phyloP scores from a whole-genome alignment of 1,140 invertebrate genomes.

The Piezodorus guildinii region DNA sequence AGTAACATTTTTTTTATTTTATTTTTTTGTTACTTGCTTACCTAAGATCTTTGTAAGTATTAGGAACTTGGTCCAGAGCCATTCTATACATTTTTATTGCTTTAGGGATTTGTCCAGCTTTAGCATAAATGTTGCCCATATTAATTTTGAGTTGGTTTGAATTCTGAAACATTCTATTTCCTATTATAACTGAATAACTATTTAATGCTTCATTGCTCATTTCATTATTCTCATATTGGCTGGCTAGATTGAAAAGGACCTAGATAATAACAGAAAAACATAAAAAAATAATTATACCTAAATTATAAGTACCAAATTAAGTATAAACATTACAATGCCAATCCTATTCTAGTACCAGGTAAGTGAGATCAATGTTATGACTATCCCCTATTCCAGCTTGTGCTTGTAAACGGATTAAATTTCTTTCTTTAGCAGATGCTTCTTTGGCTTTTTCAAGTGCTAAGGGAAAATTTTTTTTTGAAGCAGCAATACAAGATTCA shows the following conservation, averaged over 20 bases:
- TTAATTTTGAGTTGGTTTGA: slow-evolving; percentile 87
- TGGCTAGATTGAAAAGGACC: slow-evolving; percentile 88
- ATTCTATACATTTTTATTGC: slow-evolving; percentile 96
- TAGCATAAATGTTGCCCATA: slow-evolving; percentile 96
- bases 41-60: slow-evolving; percentile 82
- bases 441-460: slow-evolving; percentile 91
- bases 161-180: slow-evolving; percentile 77
- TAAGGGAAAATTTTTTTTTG: slow-evolving; percentile 45
- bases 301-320: not conserved
- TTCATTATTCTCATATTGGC: slow-evolving; percentile 85
- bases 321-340: not conserved
- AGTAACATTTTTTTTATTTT: not conserved
- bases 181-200: slow-evolving; percentile 81
- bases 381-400: slow-evolving; percentile 74
- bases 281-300: not conserved
- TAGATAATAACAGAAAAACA: slow-evolving; percentile 33
- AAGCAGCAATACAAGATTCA: slow-evolving; percentile 55
- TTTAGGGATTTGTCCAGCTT: slow-evolving; percentile 85
- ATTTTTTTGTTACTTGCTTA: slow-evolving; percentile 32
- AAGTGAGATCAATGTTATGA: slow-evolving; percentile 88
- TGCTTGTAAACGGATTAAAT: slow-evolving; percentile 79
- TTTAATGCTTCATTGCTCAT: slow-evolving; percentile 92
- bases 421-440: slow-evolving; percentile 81
- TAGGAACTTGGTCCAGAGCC: slow-evolving; percentile 90
- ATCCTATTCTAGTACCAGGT: slow-evolving; percentile 49